Evolutionary conservation across 2,113 vertebrate species (phyloP).

Genomic region (Callopanchax toddi): DNA sequence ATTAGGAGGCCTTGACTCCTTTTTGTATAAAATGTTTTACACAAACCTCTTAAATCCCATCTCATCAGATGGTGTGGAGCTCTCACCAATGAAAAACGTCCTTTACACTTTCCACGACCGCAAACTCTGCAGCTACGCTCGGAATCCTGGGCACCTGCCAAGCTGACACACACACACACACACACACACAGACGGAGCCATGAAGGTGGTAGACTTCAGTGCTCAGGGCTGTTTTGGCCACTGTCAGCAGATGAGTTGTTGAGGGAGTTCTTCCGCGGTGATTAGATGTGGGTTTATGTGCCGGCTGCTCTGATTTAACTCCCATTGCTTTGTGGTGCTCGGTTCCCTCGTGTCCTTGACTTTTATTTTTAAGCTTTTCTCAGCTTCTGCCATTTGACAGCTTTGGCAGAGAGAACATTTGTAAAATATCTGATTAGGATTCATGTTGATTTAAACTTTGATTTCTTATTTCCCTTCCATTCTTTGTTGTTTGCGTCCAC

Average conservation of each 20-base stretch:
- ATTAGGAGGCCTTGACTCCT: not conserved
- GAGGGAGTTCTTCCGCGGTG: slow-evolving; percentile 34
- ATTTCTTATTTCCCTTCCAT: too few species aligned
- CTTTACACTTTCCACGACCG: slow-evolving; percentile 46
- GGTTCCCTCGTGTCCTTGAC: slow-evolving; percentile 14
- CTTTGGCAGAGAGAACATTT: not conserved
- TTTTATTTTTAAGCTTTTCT: slow-evolving; percentile 3
- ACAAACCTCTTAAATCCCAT: slow-evolving; percentile 4
- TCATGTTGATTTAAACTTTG: not conserved
- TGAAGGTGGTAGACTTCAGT: slow-evolving; percentile 37
- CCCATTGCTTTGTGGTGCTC: slow-evolving; percentile 16
- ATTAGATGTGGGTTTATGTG: slow-evolving; percentile 52
- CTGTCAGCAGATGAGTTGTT: slow-evolving; percentile 48
- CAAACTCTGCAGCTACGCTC: slow-evolving; percentile 59
- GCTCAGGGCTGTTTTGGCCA: slow-evolving; percentile 28
- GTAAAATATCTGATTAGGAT: not conserved
- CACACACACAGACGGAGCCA: slow-evolving; percentile 12
- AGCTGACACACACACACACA: slow-evolving; percentile 14
- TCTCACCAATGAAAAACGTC: slow-evolving; percentile 41
- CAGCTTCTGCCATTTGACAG: too few species aligned
- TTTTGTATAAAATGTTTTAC: slow-evolving; percentile 2
- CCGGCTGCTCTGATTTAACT: slow-evolving; percentile 16
- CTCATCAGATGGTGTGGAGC: slow-evolving; percentile 13
- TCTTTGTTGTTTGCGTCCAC: slow-evolving; percentile 5
- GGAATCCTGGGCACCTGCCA: slow-evolving; percentile 51